These are phyloP conservation scores for Crioceris asparagi DNA, from an alignment of 2,888 invertebrate genomes.

Conservation along the genomic window DNA sequence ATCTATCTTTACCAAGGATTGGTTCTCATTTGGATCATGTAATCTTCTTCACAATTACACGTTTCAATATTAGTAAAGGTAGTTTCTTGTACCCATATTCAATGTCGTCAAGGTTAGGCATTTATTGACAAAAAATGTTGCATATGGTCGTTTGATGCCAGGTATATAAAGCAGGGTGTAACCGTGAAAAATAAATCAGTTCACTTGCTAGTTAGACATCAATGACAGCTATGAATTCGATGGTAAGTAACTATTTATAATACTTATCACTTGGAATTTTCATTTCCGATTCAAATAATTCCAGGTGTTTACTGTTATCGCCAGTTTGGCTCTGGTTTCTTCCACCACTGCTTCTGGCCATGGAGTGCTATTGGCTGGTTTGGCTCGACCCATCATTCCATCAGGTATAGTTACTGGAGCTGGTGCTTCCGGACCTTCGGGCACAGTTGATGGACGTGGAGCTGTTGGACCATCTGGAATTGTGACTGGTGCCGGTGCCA, in stretches of 20 bases:
- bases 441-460: constrained; percentile 6
- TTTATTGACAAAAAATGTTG: too few relatives aligned
- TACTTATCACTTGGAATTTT: background rate
- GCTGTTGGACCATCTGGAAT: constrained; percentile 10
- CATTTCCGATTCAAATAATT: background rate
- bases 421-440: constrained; percentile 8
- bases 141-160: too few relatives aligned
- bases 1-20: too few relatives aligned
- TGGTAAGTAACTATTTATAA: constrained; percentile 5
- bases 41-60: too few relatives aligned
- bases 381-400: too few relatives aligned
- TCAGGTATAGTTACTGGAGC: constrained; percentile 7
- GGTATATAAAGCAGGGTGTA: too few relatives aligned
- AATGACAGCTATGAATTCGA: constrained; percentile 4
- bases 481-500: constrained; percentile 2
- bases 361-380: background rate
- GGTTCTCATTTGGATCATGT: too few relatives aligned
- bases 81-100: too few relatives aligned
- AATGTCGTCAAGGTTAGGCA: too few relatives aligned
- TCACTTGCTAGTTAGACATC: too few relatives aligned
- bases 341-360: constrained; percentile 2
- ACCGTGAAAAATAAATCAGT: too few relatives aligned
- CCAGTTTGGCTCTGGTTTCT: constrained; percentile 4
- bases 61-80: too few relatives aligned
- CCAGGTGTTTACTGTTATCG: constrained; percentile 2